Percentiles rank a stretch among this genome's conserved stretches.
phyloP scores from a whole-genome alignment of 2,888 invertebrate species.

The Sclerodermus sp. region DNA sequence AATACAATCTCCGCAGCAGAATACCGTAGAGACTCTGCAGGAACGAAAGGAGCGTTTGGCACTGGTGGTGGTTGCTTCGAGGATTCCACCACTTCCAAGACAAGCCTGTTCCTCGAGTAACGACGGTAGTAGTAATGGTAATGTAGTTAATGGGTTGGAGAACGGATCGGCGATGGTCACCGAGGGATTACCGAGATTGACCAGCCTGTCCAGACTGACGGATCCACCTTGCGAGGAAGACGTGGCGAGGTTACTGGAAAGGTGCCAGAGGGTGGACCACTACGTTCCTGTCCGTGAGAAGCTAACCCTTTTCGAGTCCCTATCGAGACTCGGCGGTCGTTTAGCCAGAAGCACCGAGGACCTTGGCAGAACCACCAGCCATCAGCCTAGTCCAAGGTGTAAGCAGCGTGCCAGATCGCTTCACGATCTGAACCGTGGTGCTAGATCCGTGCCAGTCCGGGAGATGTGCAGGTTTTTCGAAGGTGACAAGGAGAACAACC shows the following conservation, averaged over 20 bases:
- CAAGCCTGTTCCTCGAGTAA: too few species aligned
- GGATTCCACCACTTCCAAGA: conserved; percentile 36
- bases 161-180: too few species aligned
- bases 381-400: conserved; percentile 56
- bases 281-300: conserved; percentile 74
- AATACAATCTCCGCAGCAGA: conserved; percentile 17
- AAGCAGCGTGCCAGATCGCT: conserved; percentile 68
- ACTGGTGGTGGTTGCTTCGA: conserved; percentile 26
- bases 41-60: conserved; percentile 39
- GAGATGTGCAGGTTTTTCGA: conserved; percentile 75
- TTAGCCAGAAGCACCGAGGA: conserved; percentile 69
- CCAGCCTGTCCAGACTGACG: conserved; percentile 23
- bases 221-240: conserved; percentile 51
- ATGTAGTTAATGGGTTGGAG: too few species aligned
- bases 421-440: conserved; percentile 64
- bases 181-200: too few species aligned
- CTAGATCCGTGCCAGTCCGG: conserved; percentile 63
- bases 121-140: too few species aligned
- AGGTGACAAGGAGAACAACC: conserved; percentile 53
- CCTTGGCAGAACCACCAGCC: conserved; percentile 57
- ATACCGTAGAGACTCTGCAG: conserved; percentile 30
- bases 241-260: conserved; percentile 59
- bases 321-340: conserved; percentile 65
- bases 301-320: conserved; percentile 70
- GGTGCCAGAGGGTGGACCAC: conserved; percentile 64